Evolutionary conservation across 2,888 invertebrate species (phyloP), one percentile per base, ranked within the genome.

Genomic region (Tuberolachnus salignus): DNA sequence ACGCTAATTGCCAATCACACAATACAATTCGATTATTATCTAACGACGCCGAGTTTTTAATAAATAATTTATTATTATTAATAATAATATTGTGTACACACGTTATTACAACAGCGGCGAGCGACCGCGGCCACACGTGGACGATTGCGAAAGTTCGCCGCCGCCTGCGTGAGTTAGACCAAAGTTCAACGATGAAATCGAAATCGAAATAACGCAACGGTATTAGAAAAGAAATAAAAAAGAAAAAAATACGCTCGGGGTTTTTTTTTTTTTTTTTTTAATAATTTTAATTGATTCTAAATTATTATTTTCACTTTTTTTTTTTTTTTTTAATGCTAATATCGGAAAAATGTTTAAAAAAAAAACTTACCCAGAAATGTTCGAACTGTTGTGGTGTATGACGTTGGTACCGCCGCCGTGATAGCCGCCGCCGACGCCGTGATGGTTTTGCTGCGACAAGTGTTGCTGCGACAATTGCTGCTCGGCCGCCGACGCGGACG

Each of bases 381-480:
- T 78, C 14, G 67, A 49, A 44, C 26, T 75, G 67, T 57, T 69
- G 46, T 75, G 75, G 26, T 78, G 78, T n/a, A 78, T 69, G 57
- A 78, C 78, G 46, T 75, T 75, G 46, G 64, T 16, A 14, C 42
- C 46, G 19, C 44, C 46, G 19, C 44, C 19, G 59, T 61, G 69
- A 10, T 69, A 69, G 16, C 26, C 78, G 42, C 59, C 21, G 57
- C 59, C 69, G 16, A 51, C 23, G 19, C n/a, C 69, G 42, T 51
- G 21, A 49, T 69, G 78, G 16, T 69, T 23, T 6, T 51, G 21
- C 16, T 59, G 46, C 49, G 23, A 14, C 8, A 53, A 61, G 19
- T 49, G 44, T 10, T 75, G 67, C 19, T 75, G 75, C 14, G 51
- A 23, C 14, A 74, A 46, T 13, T 74, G 73, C 14, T 75, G 75